Percentiles rank a stretch among this genome's conserved stretches.
Conservation (phyloP, 2,113 vertebrate species). For the Calidris pugnax region DNA sequence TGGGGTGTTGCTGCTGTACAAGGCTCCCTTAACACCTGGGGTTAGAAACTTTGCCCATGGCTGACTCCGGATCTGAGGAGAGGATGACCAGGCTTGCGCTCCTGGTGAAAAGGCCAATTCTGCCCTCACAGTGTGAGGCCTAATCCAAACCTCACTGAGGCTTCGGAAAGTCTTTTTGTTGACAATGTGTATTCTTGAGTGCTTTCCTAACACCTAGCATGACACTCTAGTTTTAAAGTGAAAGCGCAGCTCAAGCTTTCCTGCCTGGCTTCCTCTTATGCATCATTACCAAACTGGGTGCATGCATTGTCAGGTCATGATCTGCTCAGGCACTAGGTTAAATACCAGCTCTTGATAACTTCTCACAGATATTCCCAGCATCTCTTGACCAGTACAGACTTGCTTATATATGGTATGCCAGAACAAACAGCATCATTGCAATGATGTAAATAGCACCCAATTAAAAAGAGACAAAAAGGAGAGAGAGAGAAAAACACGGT, state of each 20-base stretch:
- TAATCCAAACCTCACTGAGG: background rate
- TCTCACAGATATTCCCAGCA: background rate
- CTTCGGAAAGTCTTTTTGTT: background rate
- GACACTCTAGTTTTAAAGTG: background rate
- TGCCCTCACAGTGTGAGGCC: background rate
- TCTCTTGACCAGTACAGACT: background rate
- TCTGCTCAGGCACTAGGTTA: background rate
- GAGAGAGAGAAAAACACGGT: background rate
- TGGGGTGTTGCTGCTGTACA: background rate
- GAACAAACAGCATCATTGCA: background rate
- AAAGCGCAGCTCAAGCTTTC: background rate
- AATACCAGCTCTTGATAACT: background rate
- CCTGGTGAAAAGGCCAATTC: background rate
- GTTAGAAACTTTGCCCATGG: background rate
- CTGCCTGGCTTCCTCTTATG: rapidly evolving
- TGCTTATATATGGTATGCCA: background rate
- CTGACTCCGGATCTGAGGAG: background rate
- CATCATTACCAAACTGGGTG: background rate
- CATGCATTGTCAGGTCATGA: background rate
- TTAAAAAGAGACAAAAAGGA: background rate
- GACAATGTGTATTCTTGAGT: background rate
- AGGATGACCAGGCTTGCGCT: background rate
- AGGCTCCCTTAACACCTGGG: background rate
- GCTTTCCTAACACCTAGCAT: background rate
- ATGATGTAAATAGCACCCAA: background rate